Base-by-base conservation (phyloP, 2,797 vertebrate species). In the Sebastes itinus region DNA sequence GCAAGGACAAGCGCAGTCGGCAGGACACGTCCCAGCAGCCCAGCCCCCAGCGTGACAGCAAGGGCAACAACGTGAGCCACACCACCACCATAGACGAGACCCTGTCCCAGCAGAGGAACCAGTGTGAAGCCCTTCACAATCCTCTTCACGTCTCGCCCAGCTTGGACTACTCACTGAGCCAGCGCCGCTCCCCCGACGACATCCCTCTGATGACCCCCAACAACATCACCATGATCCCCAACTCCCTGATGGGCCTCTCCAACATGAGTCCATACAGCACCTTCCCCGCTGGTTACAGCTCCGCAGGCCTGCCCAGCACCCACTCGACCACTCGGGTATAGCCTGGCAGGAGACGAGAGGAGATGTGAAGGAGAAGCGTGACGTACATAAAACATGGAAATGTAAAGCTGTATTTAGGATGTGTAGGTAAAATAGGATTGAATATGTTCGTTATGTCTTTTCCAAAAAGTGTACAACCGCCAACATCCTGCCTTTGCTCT, bases 291-390 rank as follows among this genome's bases (percentile, higher is more conserved):
- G 97, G 97, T 72, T 99, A 99, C 95, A 99, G 97, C 95, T 98
- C 97, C 69, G 96, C 97, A 1, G 97, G 97, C 87, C 96, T 99
- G 91, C 98, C 98, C 16, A 98, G 99, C 92, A 98, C 98, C 95
- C 98, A 99, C 95, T 99, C 98, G 55, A 99, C 98, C 87, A 99
- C 98, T 72, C 95, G 98, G 89, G 98, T 99, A 97, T 99, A 99
- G 95, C 95, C 80, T 94, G 85, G 38, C 52, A 52, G 62, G 49
- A 63, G 25, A 69, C 11, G 4, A 30, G 42, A 60, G 54, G 62
- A 75, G 70, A 59, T 4, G 22, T 49, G 46, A 46, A 49, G 25
- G 60, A 46, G 52, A 80, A 77, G 80, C 70, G 82, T 42, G 68
- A 80, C 72, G 33, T 80, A 82, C 52, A 38, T 78, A 69, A 85